Base-by-base conservation (phyloP, 2,888 invertebrate genomes). In the Phragmatobia fuliginosa region DNA sequence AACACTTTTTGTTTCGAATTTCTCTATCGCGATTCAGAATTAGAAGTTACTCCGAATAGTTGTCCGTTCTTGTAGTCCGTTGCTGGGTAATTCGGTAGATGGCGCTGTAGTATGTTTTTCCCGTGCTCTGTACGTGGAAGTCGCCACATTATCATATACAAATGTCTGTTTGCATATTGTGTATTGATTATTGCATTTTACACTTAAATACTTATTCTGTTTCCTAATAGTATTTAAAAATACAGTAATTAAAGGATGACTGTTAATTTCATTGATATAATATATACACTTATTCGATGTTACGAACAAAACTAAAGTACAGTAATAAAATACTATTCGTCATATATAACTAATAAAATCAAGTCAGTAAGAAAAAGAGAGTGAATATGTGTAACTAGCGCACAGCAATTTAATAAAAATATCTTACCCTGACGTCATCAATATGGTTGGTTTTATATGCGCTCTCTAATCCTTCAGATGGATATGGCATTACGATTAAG, bases 401-500 rank as follows among this genome's bases (percentile, higher is more conserved):
- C 11, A 28, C 16, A 16, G 3, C 14, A 56, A 56, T 56, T 21
- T 56, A 56, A 56, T 0, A 6, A 56, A 56, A 56, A 56, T 28
- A 28, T 65, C 90, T 84, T 83, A 96, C 92, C 84, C 97, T 96
- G 4, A 99, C 98, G 88, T 99, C 99, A 85, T 99, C 99, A 76
- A 99, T 97, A 88, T 98, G 98, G 91, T 99, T 99, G 21, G 98
- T 97, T 88, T 97, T 97, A 87, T 98, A 98, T 1, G 98, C 97
- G n/a, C 98, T 98, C 89, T 99, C 99, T 66, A 99, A 96, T 10
- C 99, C 98, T 89, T 99, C 99, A 0, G 98, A 98, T 1, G 99
- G 99, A 90, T 97, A 99, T 10, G 99, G 99, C 98, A 99, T 99
- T 28, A 99, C 98, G 84, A 98, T 96, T 69, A 99, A 95, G 70